Conservation (phyloP, 35 echinoderm and acorn worm genomes). For the Eucidaris tribuloides region DNA sequence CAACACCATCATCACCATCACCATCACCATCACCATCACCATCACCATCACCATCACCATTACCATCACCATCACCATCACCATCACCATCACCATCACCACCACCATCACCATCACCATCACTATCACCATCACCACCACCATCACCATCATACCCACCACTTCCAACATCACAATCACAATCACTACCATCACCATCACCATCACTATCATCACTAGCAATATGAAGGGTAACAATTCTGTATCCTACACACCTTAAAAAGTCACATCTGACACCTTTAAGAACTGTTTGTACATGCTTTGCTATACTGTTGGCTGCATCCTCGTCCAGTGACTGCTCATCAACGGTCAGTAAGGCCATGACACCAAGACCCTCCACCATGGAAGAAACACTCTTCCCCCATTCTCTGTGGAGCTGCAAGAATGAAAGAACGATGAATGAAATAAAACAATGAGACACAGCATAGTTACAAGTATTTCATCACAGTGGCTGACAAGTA, state of each 20-base stretch:
- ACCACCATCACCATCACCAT: not conserved
- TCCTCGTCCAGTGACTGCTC: slow-evolving; percentile 56
- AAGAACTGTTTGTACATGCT: slow-evolving; percentile 37
- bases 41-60: not conserved
- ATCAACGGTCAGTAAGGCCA: slow-evolving; percentile 68
- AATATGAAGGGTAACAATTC: not conserved
- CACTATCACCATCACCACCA: not conserved
- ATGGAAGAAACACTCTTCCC: slow-evolving; percentile 52
- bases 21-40: not conserved
- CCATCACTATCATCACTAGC: not conserved
- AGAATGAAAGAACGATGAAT: not conserved
- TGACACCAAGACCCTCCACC: slow-evolving; percentile 49
- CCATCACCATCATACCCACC: no score
- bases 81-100: not conserved
- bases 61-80: not conserved
- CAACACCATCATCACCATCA: no score
- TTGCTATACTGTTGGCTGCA: slow-evolving; percentile 23
- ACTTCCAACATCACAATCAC: no score
- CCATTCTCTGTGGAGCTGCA: slow-evolving; percentile 70
- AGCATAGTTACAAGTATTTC: not conserved
- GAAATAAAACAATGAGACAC: no score
- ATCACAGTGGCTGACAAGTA: not conserved
- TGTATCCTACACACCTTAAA: slow-evolving; percentile 26
- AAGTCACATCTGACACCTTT: slow-evolving; percentile 42
- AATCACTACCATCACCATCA: not conserved